phyloP scores from a whole-genome alignment of 1,140 invertebrate genomes.

The Wasmannia auropunctata region DNA sequence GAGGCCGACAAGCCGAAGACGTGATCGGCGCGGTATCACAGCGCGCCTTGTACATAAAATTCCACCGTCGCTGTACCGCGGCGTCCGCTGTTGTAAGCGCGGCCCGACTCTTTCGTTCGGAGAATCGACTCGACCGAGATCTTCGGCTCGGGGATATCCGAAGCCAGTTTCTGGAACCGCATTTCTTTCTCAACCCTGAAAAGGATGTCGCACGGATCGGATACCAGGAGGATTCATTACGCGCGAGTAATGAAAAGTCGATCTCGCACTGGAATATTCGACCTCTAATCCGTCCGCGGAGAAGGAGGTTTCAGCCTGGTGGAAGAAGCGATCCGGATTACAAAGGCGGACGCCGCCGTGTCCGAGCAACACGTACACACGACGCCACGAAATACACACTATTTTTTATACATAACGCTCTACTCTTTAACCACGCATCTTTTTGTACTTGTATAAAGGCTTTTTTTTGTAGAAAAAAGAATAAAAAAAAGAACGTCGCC shows the following conservation, averaged over 20 bases:
- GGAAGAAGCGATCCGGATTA: conserved; percentile 12
- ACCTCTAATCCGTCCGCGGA: neutral
- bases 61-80: conserved; percentile 43
- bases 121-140: conserved; percentile 4
- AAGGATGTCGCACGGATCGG: neutral
- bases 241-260: neutral
- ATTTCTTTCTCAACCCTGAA: neutral
- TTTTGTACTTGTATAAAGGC: conserved; percentile 86
- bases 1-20: conserved; percentile 71
- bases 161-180: neutral
- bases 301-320: neutral
- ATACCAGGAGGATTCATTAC: neutral
- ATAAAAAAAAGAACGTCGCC: conserved; percentile 83
- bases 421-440: conserved; percentile 81
- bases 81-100: conserved; percentile 55
- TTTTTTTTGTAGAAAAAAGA: conserved; percentile 83
- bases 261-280: neutral
- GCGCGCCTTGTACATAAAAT: conserved; percentile 78
- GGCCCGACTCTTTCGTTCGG: neutral
- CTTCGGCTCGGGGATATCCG: neutral
- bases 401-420: conserved; percentile 78
- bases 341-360: conserved; percentile 61
- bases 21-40: conserved; percentile 76
- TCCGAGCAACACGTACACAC: conserved; percentile 44
- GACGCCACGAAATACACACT: conserved; percentile 69